Evolutionary conservation across 30 jellyfish, hydroid and myxozoan species (phyloP).

Genomic region (Rhopilema esculentum): DNA sequence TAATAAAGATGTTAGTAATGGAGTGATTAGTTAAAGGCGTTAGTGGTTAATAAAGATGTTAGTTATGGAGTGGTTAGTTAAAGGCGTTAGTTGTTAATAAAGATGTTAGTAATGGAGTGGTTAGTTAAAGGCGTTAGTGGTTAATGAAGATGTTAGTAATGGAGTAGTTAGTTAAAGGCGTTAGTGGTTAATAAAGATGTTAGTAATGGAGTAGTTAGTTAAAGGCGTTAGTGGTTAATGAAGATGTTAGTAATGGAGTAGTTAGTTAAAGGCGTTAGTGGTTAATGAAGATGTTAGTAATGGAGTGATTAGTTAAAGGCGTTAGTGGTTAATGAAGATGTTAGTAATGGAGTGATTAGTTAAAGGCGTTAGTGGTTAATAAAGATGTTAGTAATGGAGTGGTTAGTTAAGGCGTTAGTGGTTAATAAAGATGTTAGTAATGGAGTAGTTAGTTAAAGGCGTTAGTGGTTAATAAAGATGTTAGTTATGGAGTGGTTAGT

Average conservation of each 20-base stretch:
- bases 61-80: not conserved
- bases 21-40: not conserved
- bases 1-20: not conserved
- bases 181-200: not conserved
- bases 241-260: not conserved
- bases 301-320: not conserved
- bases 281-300: not conserved
- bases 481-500: not conserved
- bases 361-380: not conserved
- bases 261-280: not conserved
- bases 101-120: not conserved
- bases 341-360: not conserved
- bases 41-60: slow-evolving; percentile 18
- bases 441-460: not conserved
- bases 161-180: not conserved
- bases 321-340: not conserved
- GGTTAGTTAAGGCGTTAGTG: not conserved
- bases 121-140: not conserved
- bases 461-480: not conserved
- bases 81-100: not conserved
- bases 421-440: not conserved
- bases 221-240: not conserved
- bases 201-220: too few relatives aligned
- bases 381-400: not conserved
- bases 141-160: not conserved